Evolutionary conservation across 1,140 invertebrate species (phyloP), one percentile per base, ranked within the genome.

Genomic region (Procambarus clarkii): DNA sequence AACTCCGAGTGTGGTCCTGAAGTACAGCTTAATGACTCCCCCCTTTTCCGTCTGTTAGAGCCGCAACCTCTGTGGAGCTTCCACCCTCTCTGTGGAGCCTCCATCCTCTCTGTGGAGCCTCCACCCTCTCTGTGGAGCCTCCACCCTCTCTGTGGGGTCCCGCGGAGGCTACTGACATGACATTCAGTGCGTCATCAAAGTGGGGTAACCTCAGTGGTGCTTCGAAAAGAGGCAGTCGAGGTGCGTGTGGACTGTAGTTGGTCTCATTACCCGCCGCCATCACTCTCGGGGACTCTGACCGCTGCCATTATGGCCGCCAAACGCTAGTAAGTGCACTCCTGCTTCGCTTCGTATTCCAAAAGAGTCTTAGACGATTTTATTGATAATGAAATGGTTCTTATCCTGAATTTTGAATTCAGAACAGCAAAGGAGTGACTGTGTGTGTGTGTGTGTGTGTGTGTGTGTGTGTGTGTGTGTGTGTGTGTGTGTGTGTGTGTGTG

Each of bases 401-500:
- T 74, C n/a, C 13, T 69, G 64, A 21, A 21, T 21, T 69, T 69
- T 11, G 1, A 21, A 3, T 69, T 11, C 3, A 18, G 18, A 11
- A 18, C 18, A 69, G 11, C 64, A 18, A 18, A 69, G 18, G 64
- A 69, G 0, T 69, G 64, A 69, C 18, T 4, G 69, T 34, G 24
- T 34, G n/a, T 74, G 50, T 54, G 50, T 54, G 50, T 24, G 21
- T 24, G 71, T 76, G 7, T 76, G 71, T 76, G 71, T 76, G 71
- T 76, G 34, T 80, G 78, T 80, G 78, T 80, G 46, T 80, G 44
- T 48, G 46, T 80, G 78, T 80, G 44, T 80, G 78, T 80, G 78
- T 46, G 11, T 80, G 78, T 80, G 44, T 80, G 78, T 45, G 80
- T 58, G 48, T 83, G 80, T 64, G 80, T 83, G 80, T 83, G 80